Percentiles rank a stretch among this genome's conserved stretches.
These are phyloP conservation scores for Pardosa pseudoannulata DNA, from an alignment of 2,888 invertebrate genomes.

Conservation along the genomic window DNA sequence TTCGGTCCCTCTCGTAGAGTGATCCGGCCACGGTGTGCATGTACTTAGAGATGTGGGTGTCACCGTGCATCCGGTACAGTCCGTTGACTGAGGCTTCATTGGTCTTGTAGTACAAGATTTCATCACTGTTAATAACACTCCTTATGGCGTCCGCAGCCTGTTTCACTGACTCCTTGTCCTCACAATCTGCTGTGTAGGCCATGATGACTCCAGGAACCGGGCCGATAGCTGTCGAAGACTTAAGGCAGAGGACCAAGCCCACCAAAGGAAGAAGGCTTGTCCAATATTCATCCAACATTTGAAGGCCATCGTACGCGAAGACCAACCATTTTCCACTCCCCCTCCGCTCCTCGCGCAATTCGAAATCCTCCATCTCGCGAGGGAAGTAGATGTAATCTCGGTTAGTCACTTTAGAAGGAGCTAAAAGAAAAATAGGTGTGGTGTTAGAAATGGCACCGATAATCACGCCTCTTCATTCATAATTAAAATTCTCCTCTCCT, in stretches of 20 bases:
- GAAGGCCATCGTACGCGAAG: not conserved
- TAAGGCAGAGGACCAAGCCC: not conserved
- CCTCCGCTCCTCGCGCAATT: not conserved
- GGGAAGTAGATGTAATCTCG: not conserved
- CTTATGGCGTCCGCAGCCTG: not conserved
- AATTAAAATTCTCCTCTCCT: too few relatives aligned
- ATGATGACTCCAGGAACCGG: not conserved
- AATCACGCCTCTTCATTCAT: too few relatives aligned
- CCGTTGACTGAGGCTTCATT: not conserved
- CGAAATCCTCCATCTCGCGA: not conserved
- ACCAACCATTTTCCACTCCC: not conserved
- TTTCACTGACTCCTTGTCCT: not conserved
- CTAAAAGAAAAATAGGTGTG: too few relatives aligned
- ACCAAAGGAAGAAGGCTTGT: not conserved
- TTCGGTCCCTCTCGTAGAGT: not conserved
- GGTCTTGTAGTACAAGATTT: not conserved
- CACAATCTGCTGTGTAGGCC: not conserved
- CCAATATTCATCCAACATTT: not conserved
- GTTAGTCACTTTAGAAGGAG: not conserved
- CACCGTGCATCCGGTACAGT: not conserved
- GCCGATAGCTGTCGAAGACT: not conserved
- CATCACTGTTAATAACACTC: not conserved
- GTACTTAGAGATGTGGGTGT: not conserved
- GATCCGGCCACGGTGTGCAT: not conserved
- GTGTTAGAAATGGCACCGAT: too few relatives aligned